Evolutionary conservation across 2,113 vertebrate species (phyloP).

Genomic region (Barnardius zonarius): DNA sequence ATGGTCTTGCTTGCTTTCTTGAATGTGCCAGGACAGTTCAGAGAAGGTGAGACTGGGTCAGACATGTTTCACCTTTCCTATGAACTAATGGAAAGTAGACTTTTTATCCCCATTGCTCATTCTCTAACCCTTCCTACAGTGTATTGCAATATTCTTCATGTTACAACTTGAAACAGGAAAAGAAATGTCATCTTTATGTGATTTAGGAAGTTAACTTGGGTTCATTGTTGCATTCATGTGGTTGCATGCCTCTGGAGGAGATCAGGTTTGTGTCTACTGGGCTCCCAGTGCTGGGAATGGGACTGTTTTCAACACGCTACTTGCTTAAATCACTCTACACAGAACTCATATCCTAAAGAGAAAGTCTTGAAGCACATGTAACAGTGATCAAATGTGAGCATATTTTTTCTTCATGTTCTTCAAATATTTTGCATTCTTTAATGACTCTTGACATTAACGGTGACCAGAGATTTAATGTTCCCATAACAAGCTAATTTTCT

Average conservation of each 20-base stretch:
- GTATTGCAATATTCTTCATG: not conserved
- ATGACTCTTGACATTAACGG: not conserved
- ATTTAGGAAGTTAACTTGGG: not conserved
- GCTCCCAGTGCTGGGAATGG: not conserved
- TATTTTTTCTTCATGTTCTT: not conserved
- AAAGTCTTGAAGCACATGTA: not conserved
- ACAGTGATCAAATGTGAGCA: not conserved
- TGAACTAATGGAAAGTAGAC: not conserved
- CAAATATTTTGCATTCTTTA: not conserved
- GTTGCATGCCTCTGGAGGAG: not conserved
- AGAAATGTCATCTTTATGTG: not conserved
- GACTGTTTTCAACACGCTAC: rapidly evolving
- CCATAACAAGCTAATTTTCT: not conserved
- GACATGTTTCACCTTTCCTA: not conserved
- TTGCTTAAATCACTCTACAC: not conserved
- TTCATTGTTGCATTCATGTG: not conserved
- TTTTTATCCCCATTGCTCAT: not conserved
- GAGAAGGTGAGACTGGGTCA: not conserved
- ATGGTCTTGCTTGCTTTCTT: not conserved
- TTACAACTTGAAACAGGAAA: not conserved
- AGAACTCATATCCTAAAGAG: not conserved
- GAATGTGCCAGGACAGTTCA: not conserved
- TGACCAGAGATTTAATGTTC: not conserved
- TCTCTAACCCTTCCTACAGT: not conserved
- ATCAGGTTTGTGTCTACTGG: not conserved